phyloP scores from a whole-genome alignment of 2,888 invertebrate species.

The Parasteatoda lunata region DNA sequence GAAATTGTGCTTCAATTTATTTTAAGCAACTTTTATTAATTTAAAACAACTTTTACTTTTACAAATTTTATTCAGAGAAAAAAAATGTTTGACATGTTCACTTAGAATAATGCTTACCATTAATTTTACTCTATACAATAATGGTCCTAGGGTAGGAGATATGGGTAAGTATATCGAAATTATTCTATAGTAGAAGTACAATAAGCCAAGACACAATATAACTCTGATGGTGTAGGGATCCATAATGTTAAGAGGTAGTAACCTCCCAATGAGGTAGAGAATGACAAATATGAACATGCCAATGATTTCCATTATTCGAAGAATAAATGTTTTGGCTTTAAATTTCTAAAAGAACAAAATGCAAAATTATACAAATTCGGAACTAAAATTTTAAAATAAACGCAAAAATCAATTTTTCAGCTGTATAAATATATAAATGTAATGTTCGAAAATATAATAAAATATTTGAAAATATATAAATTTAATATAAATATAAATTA shows the following conservation, averaged over 20 bases:
- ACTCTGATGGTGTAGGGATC: conserved; percentile 73
- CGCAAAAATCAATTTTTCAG: too few relatives aligned
- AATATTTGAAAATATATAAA: too few relatives aligned
- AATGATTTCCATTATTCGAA: conserved; percentile 71
- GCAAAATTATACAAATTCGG: not conserved
- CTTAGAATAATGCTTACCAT: conserved; percentile 72
- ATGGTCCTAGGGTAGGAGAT: conserved; percentile 75
- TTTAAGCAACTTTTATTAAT: too few relatives aligned
- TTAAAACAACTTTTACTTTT: too few relatives aligned
- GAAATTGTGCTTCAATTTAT: too few relatives aligned
- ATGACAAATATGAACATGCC: conserved; percentile 71
- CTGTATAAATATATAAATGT: too few relatives aligned
- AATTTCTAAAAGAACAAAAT: conserved; percentile 70
- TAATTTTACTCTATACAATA: conserved; percentile 75
- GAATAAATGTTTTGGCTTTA: conserved; percentile 71
- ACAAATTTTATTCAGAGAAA: not conserved
- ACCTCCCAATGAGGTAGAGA: conserved; percentile 72
- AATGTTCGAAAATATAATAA: too few relatives aligned
- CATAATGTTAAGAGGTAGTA: conserved; percentile 70
- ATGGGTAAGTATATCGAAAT: conserved; percentile 76
- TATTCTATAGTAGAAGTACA: conserved; percentile 76
- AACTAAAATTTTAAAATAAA: too few relatives aligned
- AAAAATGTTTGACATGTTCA: not conserved
- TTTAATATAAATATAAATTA: too few relatives aligned
- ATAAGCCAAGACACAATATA: conserved; percentile 74